Conservation (phyloP, 1,140 invertebrate species). For the Solenopsis invicta region DNA sequence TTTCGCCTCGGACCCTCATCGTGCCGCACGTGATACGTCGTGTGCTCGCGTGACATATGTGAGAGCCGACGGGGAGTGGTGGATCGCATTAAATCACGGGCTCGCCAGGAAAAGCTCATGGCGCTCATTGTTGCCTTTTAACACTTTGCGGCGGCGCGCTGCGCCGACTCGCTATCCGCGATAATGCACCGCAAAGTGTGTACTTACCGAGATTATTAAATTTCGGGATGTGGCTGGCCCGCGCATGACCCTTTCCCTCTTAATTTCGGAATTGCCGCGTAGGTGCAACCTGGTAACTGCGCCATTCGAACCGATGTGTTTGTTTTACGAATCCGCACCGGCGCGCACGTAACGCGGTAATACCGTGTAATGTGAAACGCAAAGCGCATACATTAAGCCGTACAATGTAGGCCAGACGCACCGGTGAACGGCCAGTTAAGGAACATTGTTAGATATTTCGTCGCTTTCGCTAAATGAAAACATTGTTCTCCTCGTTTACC, state of each 20-base stretch:
- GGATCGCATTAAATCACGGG: constrained; percentile 65
- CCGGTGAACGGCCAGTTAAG: constrained; percentile 25
- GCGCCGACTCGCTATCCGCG: constrained; percentile 19
- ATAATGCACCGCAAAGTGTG: constrained; percentile 69
- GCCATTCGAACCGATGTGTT: constrained; percentile 43
- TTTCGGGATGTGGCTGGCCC: constrained; percentile 54
- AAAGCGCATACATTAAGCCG: constrained; percentile 22
- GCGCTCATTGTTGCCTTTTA: constrained; percentile 44
- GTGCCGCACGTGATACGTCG: constrained; percentile 42
- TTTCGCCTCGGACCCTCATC: neutral
- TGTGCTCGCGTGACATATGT: constrained; percentile 61
- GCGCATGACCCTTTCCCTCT: constrained; percentile 33
- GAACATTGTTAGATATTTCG: constrained; percentile 39
- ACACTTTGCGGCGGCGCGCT: constrained; percentile 32
- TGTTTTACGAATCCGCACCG: constrained; percentile 45
- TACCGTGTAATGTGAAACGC: constrained; percentile 13
- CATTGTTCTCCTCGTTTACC: neutral
- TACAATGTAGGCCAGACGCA: constrained; percentile 5
- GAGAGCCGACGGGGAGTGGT: neutral
- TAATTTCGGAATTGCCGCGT: constrained; percentile 66
- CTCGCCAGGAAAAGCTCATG: constrained; percentile 30
- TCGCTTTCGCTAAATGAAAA: constrained; percentile 31
- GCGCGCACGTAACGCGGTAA: constrained; percentile 39
- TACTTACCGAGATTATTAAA: constrained; percentile 71
- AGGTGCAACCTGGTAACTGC: constrained; percentile 38